A percentile compares a stretch with the other conserved stretches of the same genome.
Conservation (phyloP, 2,888 invertebrate genomes). For the Pristionchus exspectatus region DNA sequence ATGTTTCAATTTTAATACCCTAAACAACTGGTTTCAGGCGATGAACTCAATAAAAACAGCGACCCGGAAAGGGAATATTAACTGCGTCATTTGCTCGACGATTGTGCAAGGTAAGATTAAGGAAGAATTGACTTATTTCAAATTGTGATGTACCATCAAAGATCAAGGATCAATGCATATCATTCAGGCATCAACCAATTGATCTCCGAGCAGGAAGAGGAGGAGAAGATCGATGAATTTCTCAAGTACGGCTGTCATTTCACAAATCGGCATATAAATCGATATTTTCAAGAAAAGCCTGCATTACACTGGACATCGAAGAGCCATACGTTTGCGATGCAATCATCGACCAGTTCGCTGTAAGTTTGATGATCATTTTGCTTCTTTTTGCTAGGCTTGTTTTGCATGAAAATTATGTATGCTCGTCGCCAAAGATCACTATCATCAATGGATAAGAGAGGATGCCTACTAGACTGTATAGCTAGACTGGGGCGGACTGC, state of each 20-base stretch:
- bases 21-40: background rate
- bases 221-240: constrained; percentile 67
- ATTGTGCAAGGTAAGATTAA: constrained; percentile 66
- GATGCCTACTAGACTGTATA: no score
- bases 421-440: no score
- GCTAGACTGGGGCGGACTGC: no score
- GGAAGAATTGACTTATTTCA: constrained; percentile 49
- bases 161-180: no score
- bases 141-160: no score
- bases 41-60: constrained; percentile 59
- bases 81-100: constrained; percentile 66
- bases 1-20: background rate
- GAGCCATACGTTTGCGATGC: constrained; percentile 69
- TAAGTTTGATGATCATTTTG: constrained; percentile 57
- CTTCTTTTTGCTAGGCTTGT: no score
- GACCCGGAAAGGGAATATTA: constrained; percentile 59
- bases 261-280: background rate
- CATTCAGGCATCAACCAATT: constrained; percentile 33
- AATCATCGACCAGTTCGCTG: constrained; percentile 68
- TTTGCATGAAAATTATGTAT: no score
- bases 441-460: no score
- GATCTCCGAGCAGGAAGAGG: constrained; percentile 59
- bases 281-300: constrained; percentile 60
- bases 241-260: constrained; percentile 59
- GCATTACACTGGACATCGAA: constrained; percentile 66